Evolutionary conservation across 2,113 vertebrate genomes (phyloP).

Genomic region (Tupaia chinensis): DNA sequence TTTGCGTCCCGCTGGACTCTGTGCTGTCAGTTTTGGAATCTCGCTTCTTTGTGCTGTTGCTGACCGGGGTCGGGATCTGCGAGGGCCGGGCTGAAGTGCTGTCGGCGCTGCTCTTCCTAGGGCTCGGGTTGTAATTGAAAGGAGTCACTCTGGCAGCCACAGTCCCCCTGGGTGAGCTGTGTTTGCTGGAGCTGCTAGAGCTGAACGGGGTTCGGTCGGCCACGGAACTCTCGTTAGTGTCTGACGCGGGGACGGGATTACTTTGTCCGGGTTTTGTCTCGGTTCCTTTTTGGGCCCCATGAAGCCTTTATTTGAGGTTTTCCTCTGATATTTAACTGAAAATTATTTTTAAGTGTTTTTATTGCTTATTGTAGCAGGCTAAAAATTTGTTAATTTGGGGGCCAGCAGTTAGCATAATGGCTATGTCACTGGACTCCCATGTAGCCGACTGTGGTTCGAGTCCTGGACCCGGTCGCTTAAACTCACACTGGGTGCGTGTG

Average conservation of each 20-base stretch:
- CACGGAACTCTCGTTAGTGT: constrained; percentile 88
- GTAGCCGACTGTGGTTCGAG: too few relatives aligned
- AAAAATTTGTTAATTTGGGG: constrained; percentile 32
- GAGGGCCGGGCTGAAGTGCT: constrained; percentile 91
- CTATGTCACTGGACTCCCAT: too few relatives aligned
- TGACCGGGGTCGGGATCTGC: constrained; percentile 96
- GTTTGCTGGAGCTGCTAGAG: constrained; percentile 93
- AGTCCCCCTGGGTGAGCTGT: constrained; percentile 92
- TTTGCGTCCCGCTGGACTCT: constrained; percentile 90
- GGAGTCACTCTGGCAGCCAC: constrained; percentile 97
- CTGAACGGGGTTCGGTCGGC: constrained; percentile 92
- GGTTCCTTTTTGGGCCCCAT: neutral
- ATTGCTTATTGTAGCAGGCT: constrained; percentile 34
- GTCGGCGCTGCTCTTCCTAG: constrained; percentile 93
- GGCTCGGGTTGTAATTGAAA: constrained; percentile 98
- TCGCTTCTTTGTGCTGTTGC: constrained; percentile 92
- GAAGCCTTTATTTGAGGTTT: neutral
- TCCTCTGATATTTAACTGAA: constrained; percentile 39
- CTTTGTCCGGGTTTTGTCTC: constrained; percentile 88
- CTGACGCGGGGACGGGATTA: constrained; percentile 84
- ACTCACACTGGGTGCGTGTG: too few relatives aligned
- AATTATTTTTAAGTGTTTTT: neutral
- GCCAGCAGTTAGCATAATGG: neutral
- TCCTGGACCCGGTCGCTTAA: too few relatives aligned
- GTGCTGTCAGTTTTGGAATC: constrained; percentile 92